These are phyloP conservation scores for Plagodis dolabraria DNA, from an alignment of 2,888 invertebrate genomes.

Conservation along the genomic window DNA sequence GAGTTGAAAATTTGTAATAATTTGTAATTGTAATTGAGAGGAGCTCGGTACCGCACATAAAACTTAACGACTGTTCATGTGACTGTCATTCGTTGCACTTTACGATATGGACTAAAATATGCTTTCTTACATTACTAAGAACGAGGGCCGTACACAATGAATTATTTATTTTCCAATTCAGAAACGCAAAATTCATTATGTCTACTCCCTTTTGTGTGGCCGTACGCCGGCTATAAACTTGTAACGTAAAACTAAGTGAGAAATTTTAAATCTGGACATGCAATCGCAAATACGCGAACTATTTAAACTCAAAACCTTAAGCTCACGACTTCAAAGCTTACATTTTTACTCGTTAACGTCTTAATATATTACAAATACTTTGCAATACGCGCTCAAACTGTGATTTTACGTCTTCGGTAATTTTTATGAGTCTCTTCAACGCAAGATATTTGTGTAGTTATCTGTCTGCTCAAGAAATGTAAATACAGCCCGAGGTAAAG, in stretches of 20 bases:
- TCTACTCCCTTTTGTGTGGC: conserved; percentile 58
- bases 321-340: conserved; percentile 38
- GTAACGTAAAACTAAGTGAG: conserved; percentile 57
- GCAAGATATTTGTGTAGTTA: conserved; percentile 17
- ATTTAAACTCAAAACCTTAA: conserved; percentile 49
- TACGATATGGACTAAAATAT: conserved; percentile 79
- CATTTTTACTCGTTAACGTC: conserved; percentile 54
- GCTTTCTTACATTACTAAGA: conserved; percentile 72
- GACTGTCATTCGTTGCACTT: conserved; percentile 72
- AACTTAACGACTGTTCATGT: conserved; percentile 67
- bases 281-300: conserved; percentile 43
- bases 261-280: conserved; percentile 59
- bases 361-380: conserved; percentile 49
- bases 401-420: conserved; percentile 26
- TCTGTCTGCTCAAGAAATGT: conserved; percentile 20
- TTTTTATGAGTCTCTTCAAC: conserved; percentile 24
- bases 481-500: conserved; percentile 28
- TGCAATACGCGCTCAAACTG: conserved; percentile 30
- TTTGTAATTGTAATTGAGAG: conserved; percentile 83
- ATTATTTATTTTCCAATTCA: conserved; percentile 77
- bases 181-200: conserved; percentile 69
- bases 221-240: conserved; percentile 53
- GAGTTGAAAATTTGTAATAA: conserved; percentile 76
- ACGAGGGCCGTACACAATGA: conserved; percentile 67
- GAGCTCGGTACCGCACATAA: conserved; percentile 69